These are phyloP conservation scores for Leptoclinus maculatus DNA, from an alignment of 2,797 vertebrate species.

Conservation along the genomic window DNA sequence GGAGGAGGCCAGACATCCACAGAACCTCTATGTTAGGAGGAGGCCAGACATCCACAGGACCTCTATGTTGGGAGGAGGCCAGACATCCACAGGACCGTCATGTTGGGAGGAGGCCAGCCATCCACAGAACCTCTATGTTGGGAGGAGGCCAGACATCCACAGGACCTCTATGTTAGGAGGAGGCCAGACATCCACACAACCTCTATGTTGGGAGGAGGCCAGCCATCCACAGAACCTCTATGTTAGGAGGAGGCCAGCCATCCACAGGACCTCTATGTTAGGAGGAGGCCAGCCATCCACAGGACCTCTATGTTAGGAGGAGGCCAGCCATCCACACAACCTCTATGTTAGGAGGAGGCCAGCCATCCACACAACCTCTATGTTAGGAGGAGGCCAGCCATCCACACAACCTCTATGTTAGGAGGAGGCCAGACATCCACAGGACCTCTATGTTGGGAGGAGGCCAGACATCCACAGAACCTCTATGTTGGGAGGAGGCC, in stretches of 20 bases:
- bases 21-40: slow-evolving; percentile 21
- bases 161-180: slow-evolving; percentile 21
- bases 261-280: slow-evolving; percentile 45
- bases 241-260: slow-evolving; percentile 32
- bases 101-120: slow-evolving; percentile 37
- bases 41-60: slow-evolving; percentile 47
- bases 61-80: slow-evolving; percentile 27
- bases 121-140: slow-evolving; percentile 45
- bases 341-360: slow-evolving; percentile 25
- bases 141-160: slow-evolving; percentile 44
- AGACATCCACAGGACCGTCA: slow-evolving; percentile 48
- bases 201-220: slow-evolving; percentile 27
- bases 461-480: slow-evolving; percentile 47
- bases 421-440: slow-evolving; percentile 44
- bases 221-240: slow-evolving; percentile 47
- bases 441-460: slow-evolving; percentile 23
- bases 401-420: slow-evolving; percentile 45
- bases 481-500: slow-evolving; percentile 27
- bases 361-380: slow-evolving; percentile 47
- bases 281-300: slow-evolving; percentile 44
- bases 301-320: slow-evolving; percentile 19
- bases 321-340: slow-evolving; percentile 47
- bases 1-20: slow-evolving; percentile 45
- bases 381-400: slow-evolving; percentile 32
- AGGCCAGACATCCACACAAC: slow-evolving; percentile 47